phyloP scores from a whole-genome alignment of 2,797 vertebrate species.

The Euphonia xanthogaster region DNA sequence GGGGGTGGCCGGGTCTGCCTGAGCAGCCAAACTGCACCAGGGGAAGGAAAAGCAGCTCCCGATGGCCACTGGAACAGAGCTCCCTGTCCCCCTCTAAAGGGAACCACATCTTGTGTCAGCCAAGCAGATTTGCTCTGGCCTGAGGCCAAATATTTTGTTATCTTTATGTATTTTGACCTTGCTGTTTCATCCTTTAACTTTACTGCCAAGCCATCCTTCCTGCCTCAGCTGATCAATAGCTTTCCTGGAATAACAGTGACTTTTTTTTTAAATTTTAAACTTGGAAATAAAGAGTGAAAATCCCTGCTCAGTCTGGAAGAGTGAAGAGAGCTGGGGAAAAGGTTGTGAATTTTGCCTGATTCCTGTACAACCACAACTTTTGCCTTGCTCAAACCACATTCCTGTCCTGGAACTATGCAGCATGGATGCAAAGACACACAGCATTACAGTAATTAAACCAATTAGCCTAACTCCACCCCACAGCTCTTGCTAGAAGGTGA shows the following conservation, averaged over 20 bases:
- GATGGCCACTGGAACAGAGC: neutral
- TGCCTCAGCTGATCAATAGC: neutral
- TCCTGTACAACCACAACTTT: neutral
- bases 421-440: neutral
- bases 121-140: neutral
- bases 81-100: neutral
- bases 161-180: fast-evolving
- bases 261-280: neutral
- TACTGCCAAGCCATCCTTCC: neutral
- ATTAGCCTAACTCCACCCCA: fast-evolving
- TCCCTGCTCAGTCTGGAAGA: neutral
- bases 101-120: neutral
- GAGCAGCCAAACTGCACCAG: neutral
- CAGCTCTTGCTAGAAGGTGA: neutral
- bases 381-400: neutral
- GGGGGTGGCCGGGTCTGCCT: neutral
- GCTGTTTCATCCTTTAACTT: neutral
- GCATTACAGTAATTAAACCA: fast-evolving
- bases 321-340: neutral
- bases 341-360: neutral
- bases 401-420: fast-evolving
- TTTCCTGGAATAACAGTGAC: neutral
- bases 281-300: neutral
- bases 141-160: neutral
- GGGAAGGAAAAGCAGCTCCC: neutral